These are phyloP conservation scores for Dysidea cf. avara DNA, from an alignment of 37 sponge, comb jelly and placozoan species.

Conservation along the genomic window DNA sequence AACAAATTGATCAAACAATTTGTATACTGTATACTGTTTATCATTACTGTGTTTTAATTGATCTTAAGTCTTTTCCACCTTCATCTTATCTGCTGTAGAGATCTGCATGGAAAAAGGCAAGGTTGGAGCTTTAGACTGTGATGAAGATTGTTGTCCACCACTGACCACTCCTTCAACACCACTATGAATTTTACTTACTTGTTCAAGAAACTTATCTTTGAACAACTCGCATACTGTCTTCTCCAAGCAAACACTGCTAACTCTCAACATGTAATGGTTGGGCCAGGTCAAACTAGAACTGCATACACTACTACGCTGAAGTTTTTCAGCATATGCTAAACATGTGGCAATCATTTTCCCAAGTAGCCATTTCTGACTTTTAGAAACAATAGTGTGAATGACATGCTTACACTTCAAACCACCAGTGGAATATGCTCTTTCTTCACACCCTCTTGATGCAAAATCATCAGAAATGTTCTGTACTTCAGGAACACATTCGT, in stretches of 20 bases:
- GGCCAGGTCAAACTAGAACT: constrained; percentile 36
- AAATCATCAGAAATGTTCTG: constrained; percentile 34
- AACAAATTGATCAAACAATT: constrained; percentile 23
- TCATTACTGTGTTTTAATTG: neutral
- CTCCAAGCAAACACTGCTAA: constrained; percentile 27
- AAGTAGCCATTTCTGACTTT: constrained; percentile 11
- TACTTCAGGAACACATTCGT: constrained; percentile 49
- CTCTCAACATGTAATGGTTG: too few species aligned
- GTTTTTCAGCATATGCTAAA: constrained; percentile 27
- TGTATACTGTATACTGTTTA: constrained; percentile 8
- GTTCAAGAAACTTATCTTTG: neutral
- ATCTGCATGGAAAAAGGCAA: too few species aligned
- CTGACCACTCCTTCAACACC: too few species aligned
- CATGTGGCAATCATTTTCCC: constrained; percentile 15
- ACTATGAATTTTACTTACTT: too few species aligned
- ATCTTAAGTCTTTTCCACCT: constrained; percentile 11
- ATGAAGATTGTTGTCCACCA: too few species aligned
- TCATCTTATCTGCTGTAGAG: constrained; percentile 18
- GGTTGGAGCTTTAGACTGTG: too few species aligned
- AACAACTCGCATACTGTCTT: constrained; percentile 4
- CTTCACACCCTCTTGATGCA: constrained; percentile 7
- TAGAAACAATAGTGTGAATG: constrained; percentile 40
- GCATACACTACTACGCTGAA: constrained; percentile 26
- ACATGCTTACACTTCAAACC: constrained; percentile 34
- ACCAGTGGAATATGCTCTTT: constrained; percentile 47